phyloP scores from a whole-genome alignment of 2,113 vertebrate genomes.

The Catharus minimus region DNA sequence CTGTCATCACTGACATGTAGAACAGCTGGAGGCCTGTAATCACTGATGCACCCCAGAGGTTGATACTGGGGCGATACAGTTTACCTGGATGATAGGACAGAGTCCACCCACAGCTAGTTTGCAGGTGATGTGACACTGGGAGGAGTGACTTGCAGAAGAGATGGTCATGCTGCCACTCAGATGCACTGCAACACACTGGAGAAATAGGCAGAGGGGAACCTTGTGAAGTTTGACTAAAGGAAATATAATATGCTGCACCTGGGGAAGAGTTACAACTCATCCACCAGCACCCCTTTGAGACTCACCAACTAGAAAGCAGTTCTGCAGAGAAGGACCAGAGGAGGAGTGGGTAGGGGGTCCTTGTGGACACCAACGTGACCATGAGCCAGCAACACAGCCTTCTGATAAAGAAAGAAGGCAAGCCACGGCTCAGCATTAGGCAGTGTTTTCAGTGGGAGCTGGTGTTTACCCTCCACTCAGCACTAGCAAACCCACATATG shows the following conservation, averaged over 20 bases:
- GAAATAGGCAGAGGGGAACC: background rate
- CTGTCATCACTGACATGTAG: background rate
- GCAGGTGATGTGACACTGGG: background rate
- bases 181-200: background rate
- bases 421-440: background rate
- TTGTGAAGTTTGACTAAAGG: background rate
- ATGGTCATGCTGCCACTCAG: background rate
- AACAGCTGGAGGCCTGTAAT: background rate
- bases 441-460: background rate
- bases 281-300: background rate
- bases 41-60: background rate
- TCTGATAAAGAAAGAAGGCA: background rate
- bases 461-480: background rate
- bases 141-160: background rate
- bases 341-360: background rate
- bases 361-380: background rate
- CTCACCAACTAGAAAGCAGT: background rate
- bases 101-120: background rate
- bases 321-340: background rate
- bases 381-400: background rate
- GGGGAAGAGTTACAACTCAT: background rate
- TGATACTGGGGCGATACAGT: background rate
- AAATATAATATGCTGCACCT: background rate
- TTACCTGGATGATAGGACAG: background rate
- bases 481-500: background rate